These are phyloP conservation scores for Myotis yumanensis DNA, from an alignment of 2,113 vertebrate genomes.

Conservation along the genomic window DNA sequence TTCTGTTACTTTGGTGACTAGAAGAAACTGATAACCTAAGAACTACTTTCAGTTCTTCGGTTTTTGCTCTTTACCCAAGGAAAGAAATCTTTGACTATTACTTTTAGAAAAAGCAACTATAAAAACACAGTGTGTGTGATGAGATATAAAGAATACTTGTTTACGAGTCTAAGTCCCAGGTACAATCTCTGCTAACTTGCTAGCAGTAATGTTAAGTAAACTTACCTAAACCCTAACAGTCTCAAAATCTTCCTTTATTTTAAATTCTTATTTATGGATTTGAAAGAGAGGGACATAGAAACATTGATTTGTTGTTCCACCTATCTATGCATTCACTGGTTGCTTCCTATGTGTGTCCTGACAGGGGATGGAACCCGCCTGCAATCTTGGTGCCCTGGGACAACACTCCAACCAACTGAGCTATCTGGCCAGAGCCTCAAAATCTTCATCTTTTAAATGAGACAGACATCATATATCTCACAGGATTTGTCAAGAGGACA, in stretches of 20 bases:
- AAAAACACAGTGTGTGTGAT: too few relatives aligned
- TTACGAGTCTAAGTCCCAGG: background rate
- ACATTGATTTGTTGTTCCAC: background rate
- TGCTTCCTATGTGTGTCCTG: background rate
- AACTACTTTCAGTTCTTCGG: slow-evolving; percentile 15
- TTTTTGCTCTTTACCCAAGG: background rate
- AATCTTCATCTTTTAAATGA: slow-evolving; percentile 17
- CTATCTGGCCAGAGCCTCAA: background rate
- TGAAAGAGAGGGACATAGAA: background rate
- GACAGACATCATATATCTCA: slow-evolving; percentile 8
- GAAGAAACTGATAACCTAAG: background rate
- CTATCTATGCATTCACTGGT: background rate
- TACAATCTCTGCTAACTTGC: background rate
- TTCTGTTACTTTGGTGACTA: background rate
- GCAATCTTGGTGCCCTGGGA: background rate
- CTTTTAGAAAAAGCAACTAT: background rate
- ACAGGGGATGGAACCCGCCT: background rate
- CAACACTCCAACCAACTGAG: background rate
- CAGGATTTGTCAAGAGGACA: background rate
- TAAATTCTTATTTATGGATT: background rate
- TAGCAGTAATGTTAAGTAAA: background rate
- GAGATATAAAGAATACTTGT: background rate
- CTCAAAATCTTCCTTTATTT: background rate
- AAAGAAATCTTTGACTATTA: background rate
- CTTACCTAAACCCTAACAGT: background rate